Conservation (phyloP, 2,888 invertebrate species). For the Icerya purchasi region DNA sequence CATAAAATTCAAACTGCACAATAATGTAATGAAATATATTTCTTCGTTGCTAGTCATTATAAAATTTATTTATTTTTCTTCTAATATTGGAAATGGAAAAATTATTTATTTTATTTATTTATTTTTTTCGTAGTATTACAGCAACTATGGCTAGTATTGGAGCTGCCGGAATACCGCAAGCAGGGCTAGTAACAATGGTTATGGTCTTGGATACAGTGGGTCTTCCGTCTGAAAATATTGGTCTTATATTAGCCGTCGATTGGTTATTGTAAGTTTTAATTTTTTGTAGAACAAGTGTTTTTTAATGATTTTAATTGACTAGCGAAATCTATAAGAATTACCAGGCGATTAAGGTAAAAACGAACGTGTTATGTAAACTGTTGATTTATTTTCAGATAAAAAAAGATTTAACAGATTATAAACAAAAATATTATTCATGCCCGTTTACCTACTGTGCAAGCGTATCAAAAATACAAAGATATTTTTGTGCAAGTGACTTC, state of each 20-base stretch:
- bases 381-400: no score
- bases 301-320: no score
- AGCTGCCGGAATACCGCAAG: slow-evolving; percentile 90
- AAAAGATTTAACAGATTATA: no score
- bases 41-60: neutral
- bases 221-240: slow-evolving; percentile 70
- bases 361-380: no score
- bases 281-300: no score
- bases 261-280: slow-evolving; percentile 85
- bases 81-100: no score
- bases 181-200: slow-evolving; percentile 86
- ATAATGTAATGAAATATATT: neutral
- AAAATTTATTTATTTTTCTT: slow-evolving; percentile 2
- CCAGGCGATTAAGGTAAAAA: no score
- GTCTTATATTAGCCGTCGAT: slow-evolving; percentile 75
- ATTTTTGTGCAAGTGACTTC: no score
- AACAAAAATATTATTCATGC: no score
- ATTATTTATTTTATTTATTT: slow-evolving; percentile 1
- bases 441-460: no score
- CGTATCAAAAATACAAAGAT: no score
- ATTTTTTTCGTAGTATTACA: slow-evolving; percentile 45
- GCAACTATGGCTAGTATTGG: slow-evolving; percentile 94
- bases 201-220: slow-evolving; percentile 84
- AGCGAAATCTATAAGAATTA: no score
- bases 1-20: neutral